Evolutionary conservation across 1,140 invertebrate genomes (phyloP).

Genomic region (Antheraea mylitta): DNA sequence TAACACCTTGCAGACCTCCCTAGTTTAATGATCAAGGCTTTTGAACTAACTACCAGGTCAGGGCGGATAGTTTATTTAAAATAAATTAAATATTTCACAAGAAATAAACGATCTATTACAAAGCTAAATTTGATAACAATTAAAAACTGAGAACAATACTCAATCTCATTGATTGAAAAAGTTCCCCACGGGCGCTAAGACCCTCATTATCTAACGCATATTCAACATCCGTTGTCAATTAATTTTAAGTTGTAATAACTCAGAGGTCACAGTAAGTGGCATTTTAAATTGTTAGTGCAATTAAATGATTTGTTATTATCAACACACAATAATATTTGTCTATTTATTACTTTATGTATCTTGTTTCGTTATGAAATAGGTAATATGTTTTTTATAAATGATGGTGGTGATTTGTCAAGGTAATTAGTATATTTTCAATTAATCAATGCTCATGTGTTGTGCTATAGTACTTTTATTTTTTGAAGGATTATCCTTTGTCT

Average conservation of each 20-base stretch:
- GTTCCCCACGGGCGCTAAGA: not conserved
- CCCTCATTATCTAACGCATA: not conserved
- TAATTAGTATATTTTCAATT: not conserved
- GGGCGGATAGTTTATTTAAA: not conserved
- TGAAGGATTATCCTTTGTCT: too few relatives aligned
- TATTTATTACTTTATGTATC: not conserved
- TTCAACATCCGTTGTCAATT: not conserved
- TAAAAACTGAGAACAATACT: not conserved
- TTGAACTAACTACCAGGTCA: conserved; percentile 1
- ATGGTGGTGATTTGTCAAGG: not conserved
- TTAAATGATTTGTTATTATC: conserved; percentile 7
- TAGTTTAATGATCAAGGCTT: not conserved
- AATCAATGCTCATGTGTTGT: too few relatives aligned
- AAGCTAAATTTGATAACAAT: conserved; percentile 10
- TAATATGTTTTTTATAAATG: not conserved
- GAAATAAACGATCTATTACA: conserved; percentile 10
- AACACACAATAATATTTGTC: not conserved
- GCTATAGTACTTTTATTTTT: too few relatives aligned
- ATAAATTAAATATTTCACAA: conserved; percentile 5
- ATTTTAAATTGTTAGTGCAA: conserved; percentile 4
- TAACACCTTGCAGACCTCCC: not conserved
- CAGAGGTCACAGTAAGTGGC: conserved; percentile 2
- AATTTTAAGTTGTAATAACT: conserved; percentile 2
- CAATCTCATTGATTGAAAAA: not conserved
- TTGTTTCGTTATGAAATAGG: not conserved